Conservation (phyloP, 1,140 invertebrate species). For the Orius insidiosus region DNA sequence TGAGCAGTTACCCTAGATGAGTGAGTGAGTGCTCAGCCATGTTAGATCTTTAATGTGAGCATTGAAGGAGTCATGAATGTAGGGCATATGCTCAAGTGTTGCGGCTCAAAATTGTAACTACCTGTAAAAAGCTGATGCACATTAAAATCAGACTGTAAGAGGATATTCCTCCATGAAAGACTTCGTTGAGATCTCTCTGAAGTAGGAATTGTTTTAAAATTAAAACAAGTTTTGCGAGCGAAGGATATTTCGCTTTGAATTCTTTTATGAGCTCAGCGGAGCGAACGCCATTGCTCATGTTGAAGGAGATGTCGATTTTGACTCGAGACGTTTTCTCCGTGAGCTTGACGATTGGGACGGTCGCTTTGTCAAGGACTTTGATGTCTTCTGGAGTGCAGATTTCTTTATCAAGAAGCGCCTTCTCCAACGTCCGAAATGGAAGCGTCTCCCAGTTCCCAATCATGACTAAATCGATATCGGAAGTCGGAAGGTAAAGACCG, state of each 20-base stretch:
- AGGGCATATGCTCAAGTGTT: too few species aligned
- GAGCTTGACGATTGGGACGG: constrained; percentile 93
- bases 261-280: constrained; percentile 88
- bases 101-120: too few species aligned
- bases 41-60: too few species aligned
- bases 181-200: constrained; percentile 94
- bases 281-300: constrained; percentile 89
- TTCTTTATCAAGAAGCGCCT: constrained; percentile 68
- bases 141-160: constrained; percentile 97
- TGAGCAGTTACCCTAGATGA: too few species aligned
- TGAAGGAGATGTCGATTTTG: constrained; percentile 94
- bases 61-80: too few species aligned
- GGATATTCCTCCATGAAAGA: constrained; percentile 96
- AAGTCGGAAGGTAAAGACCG: constrained; percentile 87
- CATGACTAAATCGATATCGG: constrained; percentile 95
- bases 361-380: constrained; percentile 92
- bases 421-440: constrained; percentile 77
- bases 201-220: constrained; percentile 95
- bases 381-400: constrained; percentile 75
- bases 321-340: constrained; percentile 89
- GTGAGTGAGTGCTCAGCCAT: too few species aligned
- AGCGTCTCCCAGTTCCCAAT: constrained; percentile 85
- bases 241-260: constrained; percentile 62
- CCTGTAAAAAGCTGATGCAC: constrained; percentile 94
- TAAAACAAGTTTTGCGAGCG: constrained; percentile 81